These are phyloP conservation scores for Helleia helle DNA, from an alignment of 2,888 invertebrate species.

Conservation along the genomic window DNA sequence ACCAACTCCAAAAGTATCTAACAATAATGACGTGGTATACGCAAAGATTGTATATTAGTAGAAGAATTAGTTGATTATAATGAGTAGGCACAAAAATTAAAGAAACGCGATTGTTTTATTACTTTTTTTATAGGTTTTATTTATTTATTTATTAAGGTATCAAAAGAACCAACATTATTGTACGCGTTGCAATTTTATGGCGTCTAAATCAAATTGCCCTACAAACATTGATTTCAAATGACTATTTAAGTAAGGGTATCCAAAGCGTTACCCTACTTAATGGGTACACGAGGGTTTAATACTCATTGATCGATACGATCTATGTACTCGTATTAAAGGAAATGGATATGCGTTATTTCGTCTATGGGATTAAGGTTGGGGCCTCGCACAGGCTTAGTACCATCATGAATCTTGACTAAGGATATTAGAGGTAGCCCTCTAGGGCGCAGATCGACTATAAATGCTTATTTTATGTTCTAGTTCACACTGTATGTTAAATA, in stretches of 20 bases:
- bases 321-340: neutral
- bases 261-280: neutral
- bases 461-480: neutral
- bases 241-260: slow-evolving; percentile 4
- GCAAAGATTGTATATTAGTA: too few species aligned
- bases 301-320: slow-evolving; percentile 7
- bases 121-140: too few species aligned
- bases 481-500: neutral
- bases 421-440: neutral
- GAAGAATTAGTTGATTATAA: too few species aligned
- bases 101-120: too few species aligned
- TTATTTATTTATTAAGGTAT: too few species aligned
- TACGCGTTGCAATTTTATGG: too few species aligned
- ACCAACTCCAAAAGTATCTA: too few species aligned
- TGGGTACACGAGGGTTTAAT: slow-evolving; percentile 2
- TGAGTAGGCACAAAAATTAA: too few species aligned
- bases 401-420: neutral
- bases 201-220: slow-evolving; percentile 4
- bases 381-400: too few species aligned
- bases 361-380: neutral
- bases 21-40: too few species aligned
- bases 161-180: too few species aligned
- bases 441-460: neutral
- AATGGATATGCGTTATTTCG: neutral
- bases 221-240: slow-evolving; percentile 1